Evolutionary conservation across 1,140 invertebrate species (phyloP), one percentile per base, ranked within the genome.

Genomic region (Thaumatotibia leucotreta): DNA sequence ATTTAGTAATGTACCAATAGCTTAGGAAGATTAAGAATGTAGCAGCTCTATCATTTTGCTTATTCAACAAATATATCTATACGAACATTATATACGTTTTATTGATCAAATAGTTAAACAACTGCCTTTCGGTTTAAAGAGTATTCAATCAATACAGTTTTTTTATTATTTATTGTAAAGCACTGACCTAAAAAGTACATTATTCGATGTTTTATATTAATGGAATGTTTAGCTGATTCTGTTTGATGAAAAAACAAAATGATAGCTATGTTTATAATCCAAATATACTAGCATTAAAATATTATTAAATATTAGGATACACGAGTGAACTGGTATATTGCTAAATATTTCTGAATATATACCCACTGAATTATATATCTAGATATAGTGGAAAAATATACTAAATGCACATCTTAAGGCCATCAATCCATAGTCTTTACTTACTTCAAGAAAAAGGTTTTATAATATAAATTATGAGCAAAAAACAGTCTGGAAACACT

Each of bases 351-450:
- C 9, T 14, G 39, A 45, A 45, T 35, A 35, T 45, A 45, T 39
- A 45, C 4, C 6, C 20, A 39, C 35, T 14, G 14, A 39, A n/a
- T 14, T 39, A 39, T n/a, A 39, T 39, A 20, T 6, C 39, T 45
- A 45, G 17, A 45, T n/a, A 27, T 58, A 58, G 52, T 58, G 52
- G 24, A 31, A 31, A 58, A 58, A 58, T 58, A 58, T 58, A 58
- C 52, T 58, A 58, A 58, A 58, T 58, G 24, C 52, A 58, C 11
- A 29, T 17, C 27, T 29, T 58, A 58, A 58, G 52, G 52, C 52
- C 52, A 27, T 58, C 23, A 14, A 58, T 58, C 24, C 52, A 58
- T 5, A 20, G 17, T 58, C 52, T 29, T 6, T 29, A 17, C 22
- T 10, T 27, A 58, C 23, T 27, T 52, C 22, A 27, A 31, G n/a